Evolutionary conservation across 2,797 vertebrate genomes (phyloP).

Genomic region (Australoheros facetus): DNA sequence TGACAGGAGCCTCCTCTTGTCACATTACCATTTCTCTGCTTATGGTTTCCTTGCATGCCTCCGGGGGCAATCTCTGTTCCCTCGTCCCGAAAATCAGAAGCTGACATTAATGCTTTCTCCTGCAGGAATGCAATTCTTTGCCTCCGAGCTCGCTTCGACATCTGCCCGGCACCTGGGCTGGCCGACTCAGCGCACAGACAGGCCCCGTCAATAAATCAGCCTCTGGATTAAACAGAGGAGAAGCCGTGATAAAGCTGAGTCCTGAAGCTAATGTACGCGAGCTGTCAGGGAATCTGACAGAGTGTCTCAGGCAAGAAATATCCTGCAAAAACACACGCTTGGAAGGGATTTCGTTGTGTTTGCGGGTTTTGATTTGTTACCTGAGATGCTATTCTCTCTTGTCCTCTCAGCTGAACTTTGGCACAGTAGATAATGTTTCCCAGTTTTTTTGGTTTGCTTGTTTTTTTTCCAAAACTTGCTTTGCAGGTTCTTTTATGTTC

Average conservation of each 20-base stretch:
- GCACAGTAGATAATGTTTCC: not conserved
- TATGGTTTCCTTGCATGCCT: constrained; percentile 40
- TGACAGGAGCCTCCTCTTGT: constrained; percentile 51
- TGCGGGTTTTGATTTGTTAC: constrained; percentile 42
- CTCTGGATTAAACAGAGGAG: constrained; percentile 56
- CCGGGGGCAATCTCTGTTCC: constrained; percentile 24
- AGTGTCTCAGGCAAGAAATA: constrained; percentile 39
- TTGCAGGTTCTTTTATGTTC: not conserved
- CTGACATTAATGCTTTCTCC: constrained; percentile 43
- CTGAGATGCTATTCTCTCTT: constrained; percentile 14
- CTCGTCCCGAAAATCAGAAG: constrained; percentile 42
- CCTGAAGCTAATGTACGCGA: constrained; percentile 50
- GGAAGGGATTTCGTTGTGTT: constrained; percentile 29
- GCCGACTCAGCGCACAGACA: constrained; percentile 22
- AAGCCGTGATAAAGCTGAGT: constrained; percentile 58
- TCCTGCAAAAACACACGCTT: constrained; percentile 34
- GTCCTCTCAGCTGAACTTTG: constrained; percentile 24
- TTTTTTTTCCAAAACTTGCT: no score
- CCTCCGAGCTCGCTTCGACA: constrained; percentile 48
- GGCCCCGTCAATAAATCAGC: constrained; percentile 68
- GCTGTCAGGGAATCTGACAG: constrained; percentile 47
- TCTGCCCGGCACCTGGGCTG: constrained; percentile 74
- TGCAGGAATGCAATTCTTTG: constrained; percentile 53
- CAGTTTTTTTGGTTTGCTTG: not conserved
- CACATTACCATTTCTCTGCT: constrained; percentile 60